Evolutionary conservation across 2,797 vertebrate genomes (phyloP).

Genomic region (Characodon lateralis): DNA sequence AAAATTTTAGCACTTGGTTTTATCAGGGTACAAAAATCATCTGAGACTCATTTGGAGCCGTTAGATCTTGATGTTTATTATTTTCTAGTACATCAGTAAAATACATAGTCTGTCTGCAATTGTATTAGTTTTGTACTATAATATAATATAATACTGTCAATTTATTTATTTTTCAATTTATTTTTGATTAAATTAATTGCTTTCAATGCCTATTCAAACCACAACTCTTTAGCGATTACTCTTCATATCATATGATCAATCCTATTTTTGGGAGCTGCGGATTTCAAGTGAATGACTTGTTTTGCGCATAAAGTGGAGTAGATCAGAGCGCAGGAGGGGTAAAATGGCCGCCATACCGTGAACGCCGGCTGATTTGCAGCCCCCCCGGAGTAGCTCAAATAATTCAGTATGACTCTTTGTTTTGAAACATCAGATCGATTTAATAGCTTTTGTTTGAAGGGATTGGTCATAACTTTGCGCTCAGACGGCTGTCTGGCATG

Average conservation of each 20-base stretch:
- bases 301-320: slow-evolving; percentile 24
- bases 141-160: neutral
- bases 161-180: neutral
- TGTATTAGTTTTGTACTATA: neutral
- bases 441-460: slow-evolving; percentile 9
- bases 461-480: neutral
- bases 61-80: neutral
- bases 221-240: neutral
- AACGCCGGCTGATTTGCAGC: slow-evolving; percentile 60
- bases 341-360: slow-evolving; percentile 75
- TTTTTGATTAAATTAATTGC: neutral
- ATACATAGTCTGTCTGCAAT: neutral
- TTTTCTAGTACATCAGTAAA: neutral
- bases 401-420: slow-evolving; percentile 26
- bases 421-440: slow-evolving; percentile 20
- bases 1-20: neutral
- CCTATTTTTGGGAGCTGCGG: neutral
- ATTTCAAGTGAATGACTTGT: slow-evolving; percentile 1
- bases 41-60: slow-evolving; percentile 18
- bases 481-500: slow-evolving; percentile 11
- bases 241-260: neutral
- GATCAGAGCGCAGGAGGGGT: slow-evolving; percentile 58
- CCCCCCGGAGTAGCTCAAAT: slow-evolving; percentile 28
- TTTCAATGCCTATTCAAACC: neutral
- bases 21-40: slow-evolving; percentile 10